A percentile compares a stretch with the other conserved stretches of the same genome.
phyloP scores from a whole-genome alignment of 2,113 vertebrate species.

The Nothoprocta perdicaria region DNA sequence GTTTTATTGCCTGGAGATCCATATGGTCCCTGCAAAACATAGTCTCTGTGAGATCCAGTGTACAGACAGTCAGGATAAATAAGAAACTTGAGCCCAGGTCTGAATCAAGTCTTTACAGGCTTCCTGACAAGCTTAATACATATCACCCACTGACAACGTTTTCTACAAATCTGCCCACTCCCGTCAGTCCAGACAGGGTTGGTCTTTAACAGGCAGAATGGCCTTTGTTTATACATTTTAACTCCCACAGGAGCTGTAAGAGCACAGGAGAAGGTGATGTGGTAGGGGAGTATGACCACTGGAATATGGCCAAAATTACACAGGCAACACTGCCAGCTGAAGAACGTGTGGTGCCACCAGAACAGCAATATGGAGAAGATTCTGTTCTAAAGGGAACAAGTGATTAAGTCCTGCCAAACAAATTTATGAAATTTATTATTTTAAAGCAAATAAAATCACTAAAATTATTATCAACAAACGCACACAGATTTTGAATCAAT shows the following conservation, averaged over 20 bases:
- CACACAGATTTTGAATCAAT: background rate
- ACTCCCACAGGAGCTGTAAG: background rate
- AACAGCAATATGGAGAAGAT: background rate
- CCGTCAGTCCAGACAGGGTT: background rate
- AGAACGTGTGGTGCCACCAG: accelerated
- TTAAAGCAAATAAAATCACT: background rate
- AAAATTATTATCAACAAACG: background rate
- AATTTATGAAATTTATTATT: background rate
- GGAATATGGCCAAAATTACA: background rate
- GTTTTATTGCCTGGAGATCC: background rate
- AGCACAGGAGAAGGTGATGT: background rate
- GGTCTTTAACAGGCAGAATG: background rate
- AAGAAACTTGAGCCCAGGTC: background rate
- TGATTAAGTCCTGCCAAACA: background rate
- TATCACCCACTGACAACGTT: background rate
- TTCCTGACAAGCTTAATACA: accelerated
- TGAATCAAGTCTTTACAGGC: background rate
- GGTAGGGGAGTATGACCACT: background rate
- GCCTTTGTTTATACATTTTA: background rate
- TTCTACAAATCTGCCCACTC: background rate
- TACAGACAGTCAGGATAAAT: background rate
- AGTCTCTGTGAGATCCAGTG: background rate
- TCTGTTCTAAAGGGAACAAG: background rate
- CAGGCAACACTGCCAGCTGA: accelerated
- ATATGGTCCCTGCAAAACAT: background rate